Conservation (phyloP, 2,113 vertebrate genomes). For the Tachycineta bicolor region DNA sequence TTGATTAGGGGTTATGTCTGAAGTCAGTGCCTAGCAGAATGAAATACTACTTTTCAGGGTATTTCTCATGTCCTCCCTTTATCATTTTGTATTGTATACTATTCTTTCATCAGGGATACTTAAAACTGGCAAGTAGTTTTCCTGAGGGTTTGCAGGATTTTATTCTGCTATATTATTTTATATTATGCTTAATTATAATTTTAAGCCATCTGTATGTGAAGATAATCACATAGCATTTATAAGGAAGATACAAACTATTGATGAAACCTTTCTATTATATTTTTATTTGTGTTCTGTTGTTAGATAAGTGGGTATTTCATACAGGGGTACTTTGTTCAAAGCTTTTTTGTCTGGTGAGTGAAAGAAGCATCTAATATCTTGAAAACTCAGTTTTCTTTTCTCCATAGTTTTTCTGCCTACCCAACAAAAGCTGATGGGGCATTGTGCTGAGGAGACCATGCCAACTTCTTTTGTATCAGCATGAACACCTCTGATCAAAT, state of each 20-base stretch:
- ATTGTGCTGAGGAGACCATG: slow-evolving; percentile 8
- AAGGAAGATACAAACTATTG: not conserved
- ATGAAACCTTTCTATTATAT: not conserved
- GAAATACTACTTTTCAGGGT: not conserved
- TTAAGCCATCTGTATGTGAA: not conserved
- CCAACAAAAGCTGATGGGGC: not conserved
- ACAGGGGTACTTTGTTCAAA: not conserved
- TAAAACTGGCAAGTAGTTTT: not conserved
- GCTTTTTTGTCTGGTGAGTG: not conserved
- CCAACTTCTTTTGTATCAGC: slow-evolving; percentile 27
- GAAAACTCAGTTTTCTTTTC: slow-evolving; percentile 21
- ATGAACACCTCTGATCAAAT: slow-evolving; percentile 18
- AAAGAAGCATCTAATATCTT: not conserved
- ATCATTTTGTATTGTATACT: not conserved
- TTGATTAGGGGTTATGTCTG: slow-evolving; percentile 5
- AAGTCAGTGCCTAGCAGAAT: not conserved
- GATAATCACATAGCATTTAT: not conserved
- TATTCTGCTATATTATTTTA: not conserved
- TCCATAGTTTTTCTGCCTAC: not conserved
- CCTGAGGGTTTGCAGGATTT: not conserved
- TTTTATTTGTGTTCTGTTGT: not conserved
- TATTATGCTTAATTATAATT: not conserved
- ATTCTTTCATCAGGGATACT: not conserved
- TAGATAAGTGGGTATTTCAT: not conserved
- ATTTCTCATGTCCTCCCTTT: not conserved